A percentile compares a stretch with the other conserved stretches of the same genome.
These are phyloP conservation scores for Alauda arvensis DNA, from an alignment of 2,797 vertebrate species.

Conservation along the genomic window DNA sequence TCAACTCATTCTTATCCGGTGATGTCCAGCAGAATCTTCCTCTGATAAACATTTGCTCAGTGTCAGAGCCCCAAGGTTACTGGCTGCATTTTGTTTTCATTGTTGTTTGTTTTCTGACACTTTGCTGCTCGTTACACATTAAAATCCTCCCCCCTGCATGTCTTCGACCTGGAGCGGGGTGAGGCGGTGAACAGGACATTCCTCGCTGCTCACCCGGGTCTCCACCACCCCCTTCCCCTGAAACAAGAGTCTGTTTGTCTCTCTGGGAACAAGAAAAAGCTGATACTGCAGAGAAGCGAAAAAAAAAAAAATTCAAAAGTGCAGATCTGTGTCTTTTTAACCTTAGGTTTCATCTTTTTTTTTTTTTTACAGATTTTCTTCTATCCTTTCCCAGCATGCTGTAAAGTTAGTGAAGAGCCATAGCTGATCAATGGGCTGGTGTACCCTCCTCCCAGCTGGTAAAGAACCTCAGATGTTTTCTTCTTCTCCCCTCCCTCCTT, in stretches of 20 bases:
- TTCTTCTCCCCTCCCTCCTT: background rate
- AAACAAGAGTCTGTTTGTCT: conserved; percentile 23
- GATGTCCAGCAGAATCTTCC: conserved; percentile 70
- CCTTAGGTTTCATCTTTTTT: background rate
- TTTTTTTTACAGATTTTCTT: background rate
- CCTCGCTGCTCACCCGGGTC: background rate
- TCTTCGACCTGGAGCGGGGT: background rate
- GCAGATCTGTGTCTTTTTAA: background rate
- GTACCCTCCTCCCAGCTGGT: background rate
- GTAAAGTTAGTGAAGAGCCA: background rate
- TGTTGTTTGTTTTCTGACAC: conserved; percentile 37
- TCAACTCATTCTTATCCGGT: conserved; percentile 81
- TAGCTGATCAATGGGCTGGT: background rate
- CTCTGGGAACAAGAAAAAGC: background rate
- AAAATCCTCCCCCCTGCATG: background rate
- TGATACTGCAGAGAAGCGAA: background rate
- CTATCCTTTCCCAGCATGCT: background rate
- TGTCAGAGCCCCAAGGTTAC: conserved; percentile 66
- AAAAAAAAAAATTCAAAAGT: background rate
- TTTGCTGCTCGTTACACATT: conserved; percentile 3
- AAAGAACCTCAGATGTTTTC: background rate
- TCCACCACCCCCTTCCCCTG: background rate
- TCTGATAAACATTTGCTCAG: conserved; percentile 71
- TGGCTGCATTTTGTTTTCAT: conserved; percentile 48
- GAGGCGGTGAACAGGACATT: background rate